These are phyloP conservation scores for Malacosoma neustria DNA, from an alignment of 2,888 invertebrate genomes.

Conservation along the genomic window DNA sequence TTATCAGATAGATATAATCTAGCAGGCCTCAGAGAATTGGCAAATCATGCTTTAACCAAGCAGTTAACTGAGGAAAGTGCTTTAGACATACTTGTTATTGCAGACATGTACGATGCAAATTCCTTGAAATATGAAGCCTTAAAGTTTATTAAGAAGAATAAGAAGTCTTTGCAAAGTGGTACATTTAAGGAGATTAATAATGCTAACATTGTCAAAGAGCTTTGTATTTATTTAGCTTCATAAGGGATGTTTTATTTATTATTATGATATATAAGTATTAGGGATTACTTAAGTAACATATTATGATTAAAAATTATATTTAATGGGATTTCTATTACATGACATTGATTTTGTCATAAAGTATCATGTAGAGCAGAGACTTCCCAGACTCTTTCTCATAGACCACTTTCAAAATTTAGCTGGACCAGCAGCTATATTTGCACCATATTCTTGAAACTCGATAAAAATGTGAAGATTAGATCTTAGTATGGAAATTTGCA, in stretches of 20 bases:
- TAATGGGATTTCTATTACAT: background rate
- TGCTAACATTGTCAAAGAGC: slow-evolving; percentile 36
- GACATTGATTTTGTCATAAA: too few relatives aligned
- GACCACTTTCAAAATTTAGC: too few relatives aligned
- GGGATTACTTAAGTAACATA: background rate
- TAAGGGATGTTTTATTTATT: slow-evolving; percentile 5
- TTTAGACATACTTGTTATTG: slow-evolving; percentile 41
- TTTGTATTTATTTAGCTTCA: slow-evolving; percentile 39
- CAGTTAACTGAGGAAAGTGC: slow-evolving; percentile 44
- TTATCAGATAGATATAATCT: slow-evolving; percentile 53
- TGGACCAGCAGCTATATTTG: too few relatives aligned
- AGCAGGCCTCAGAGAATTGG: slow-evolving; percentile 39
- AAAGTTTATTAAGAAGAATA: slow-evolving; percentile 50
- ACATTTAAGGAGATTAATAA: slow-evolving; percentile 46
- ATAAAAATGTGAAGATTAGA: too few relatives aligned
- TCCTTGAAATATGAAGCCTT: slow-evolving; percentile 38
- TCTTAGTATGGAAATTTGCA: too few relatives aligned
- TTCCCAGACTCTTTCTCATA: too few relatives aligned
- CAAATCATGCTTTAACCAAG: slow-evolving; percentile 36
- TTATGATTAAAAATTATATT: background rate
- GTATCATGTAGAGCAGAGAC: too few relatives aligned
- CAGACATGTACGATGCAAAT: slow-evolving; percentile 50
- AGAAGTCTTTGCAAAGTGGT: slow-evolving; percentile 26
- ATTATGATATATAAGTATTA: too few relatives aligned
- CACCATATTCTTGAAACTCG: too few relatives aligned